Evolutionary conservation across 2,888 invertebrate species (phyloP), one percentile per base, ranked within the genome.

Genomic region (Phortica magna): DNA sequence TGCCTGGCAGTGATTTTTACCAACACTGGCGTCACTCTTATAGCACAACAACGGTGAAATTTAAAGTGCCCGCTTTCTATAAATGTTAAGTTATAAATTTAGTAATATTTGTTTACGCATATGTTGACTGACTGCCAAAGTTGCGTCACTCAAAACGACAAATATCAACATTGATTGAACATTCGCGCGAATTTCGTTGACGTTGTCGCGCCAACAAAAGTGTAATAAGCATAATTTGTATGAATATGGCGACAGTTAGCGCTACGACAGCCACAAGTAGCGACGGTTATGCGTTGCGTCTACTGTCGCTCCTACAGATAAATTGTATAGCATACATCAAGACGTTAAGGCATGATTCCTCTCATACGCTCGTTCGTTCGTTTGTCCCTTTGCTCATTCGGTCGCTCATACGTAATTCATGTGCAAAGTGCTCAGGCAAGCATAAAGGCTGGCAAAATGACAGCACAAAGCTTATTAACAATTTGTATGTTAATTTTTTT

Each of bases 1-100:
- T 83, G 74, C 78, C 77, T 78, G 61, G 61, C 22, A 22, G 61
- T 76, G 78, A 79, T 81, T 76, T 77, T 31, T 72, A 57, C 71
- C 73, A 41, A 57, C n/a, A 41, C 43, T 53, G 14, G 10, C 61
- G 19, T 39, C 41, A 78, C n/a, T n/a, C n/a, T n/a, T n/a, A n/a
- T n/a, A 77, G 41, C n/a, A 59, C n/a, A 12, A 7, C 14, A 42
- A 31, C 31, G 5, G 31, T 31, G 31, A 31, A 4, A 31, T 31
- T 31, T 31, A 31, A 31, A 31, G 31, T 31, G 31, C 5, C 5
- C 31, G 2, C 31, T 31, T 31, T 31, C 5, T 31, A 31, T 31
- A 31, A 31, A 31, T 31, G 31, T 31, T 31, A 31, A 31, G 31
- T 31, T 31, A 31, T 31, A 31, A 31, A 31, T 31, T 31, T 31